Evolutionary conservation across 2,113 vertebrate genomes (phyloP).

Genomic region (Cygnus buccinator): DNA sequence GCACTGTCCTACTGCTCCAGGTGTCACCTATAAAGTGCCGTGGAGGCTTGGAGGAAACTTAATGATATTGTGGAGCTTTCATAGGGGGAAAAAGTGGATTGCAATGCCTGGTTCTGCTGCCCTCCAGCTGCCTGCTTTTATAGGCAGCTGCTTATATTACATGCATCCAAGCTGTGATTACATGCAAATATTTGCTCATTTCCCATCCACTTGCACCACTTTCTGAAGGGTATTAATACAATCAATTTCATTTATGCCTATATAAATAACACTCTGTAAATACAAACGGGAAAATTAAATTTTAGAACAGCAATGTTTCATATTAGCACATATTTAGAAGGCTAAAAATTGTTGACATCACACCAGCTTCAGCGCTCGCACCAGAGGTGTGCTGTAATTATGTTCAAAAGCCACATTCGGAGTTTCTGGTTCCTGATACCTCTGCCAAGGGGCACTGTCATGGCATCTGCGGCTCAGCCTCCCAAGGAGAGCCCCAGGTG

Average conservation of each 20-base stretch:
- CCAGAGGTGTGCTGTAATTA: background rate
- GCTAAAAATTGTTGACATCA: background rate
- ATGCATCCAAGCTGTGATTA: constrained; percentile 8
- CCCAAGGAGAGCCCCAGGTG: background rate
- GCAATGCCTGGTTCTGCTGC: background rate
- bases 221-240: constrained; percentile 9
- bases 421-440: background rate
- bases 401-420: background rate
- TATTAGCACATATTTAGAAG: background rate
- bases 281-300: constrained; percentile 17
- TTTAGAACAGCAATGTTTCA: background rate
- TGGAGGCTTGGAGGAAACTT: background rate
- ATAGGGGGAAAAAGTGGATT: background rate
- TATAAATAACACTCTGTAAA: background rate
- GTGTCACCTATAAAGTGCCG: background rate
- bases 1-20: background rate
- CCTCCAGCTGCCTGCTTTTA: background rate
- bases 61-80: background rate
- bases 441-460: rapidly evolving
- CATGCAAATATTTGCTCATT: background rate
- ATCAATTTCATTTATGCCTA: background rate
- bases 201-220: background rate
- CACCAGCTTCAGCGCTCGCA: background rate
- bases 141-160: background rate
- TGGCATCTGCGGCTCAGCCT: background rate